Percentiles rank a stretch among this genome's conserved stretches.
Conservation (phyloP, 2,113 vertebrate genomes). For the Malurus elegans region DNA sequence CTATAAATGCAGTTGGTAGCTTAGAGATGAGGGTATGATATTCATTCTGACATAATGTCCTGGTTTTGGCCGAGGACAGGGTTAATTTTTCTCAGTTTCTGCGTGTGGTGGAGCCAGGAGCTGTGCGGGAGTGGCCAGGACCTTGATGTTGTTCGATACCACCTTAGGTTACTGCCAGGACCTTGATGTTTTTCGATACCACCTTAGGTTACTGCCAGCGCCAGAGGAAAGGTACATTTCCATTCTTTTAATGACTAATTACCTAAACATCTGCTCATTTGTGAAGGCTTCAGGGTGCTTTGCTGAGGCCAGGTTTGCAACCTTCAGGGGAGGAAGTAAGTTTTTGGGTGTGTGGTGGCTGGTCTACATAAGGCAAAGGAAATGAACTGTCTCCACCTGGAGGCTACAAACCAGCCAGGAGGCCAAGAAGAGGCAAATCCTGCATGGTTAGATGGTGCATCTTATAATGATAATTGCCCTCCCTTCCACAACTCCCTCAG, state of each 20-base stretch:
- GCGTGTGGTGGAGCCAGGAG: neutral
- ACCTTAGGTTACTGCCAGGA: neutral
- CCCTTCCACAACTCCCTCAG: neutral
- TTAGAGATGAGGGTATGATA: neutral
- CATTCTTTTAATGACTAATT: neutral
- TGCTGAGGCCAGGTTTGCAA: neutral
- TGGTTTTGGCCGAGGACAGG: neutral
- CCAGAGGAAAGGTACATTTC: neutral
- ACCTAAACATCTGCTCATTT: neutral
- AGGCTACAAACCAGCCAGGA: rapidly evolving
- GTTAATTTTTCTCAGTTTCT: neutral
- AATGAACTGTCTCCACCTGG: neutral
- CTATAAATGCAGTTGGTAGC: neutral
- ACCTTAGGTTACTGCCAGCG: neutral
- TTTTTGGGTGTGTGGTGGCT: neutral
- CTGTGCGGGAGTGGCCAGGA: rapidly evolving
- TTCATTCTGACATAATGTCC: neutral
- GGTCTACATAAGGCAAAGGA: neutral
- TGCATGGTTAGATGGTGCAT: neutral
- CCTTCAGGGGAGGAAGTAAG: neutral
- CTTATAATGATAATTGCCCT: neutral
- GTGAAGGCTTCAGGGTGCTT: neutral
- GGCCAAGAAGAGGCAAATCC: neutral
- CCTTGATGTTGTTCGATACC: neutral
- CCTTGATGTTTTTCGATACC: neutral